A percentile compares a stretch with the other conserved stretches of the same genome.
phyloP scores from a whole-genome alignment of 2,888 invertebrate genomes.

The Pammene fasciana region DNA sequence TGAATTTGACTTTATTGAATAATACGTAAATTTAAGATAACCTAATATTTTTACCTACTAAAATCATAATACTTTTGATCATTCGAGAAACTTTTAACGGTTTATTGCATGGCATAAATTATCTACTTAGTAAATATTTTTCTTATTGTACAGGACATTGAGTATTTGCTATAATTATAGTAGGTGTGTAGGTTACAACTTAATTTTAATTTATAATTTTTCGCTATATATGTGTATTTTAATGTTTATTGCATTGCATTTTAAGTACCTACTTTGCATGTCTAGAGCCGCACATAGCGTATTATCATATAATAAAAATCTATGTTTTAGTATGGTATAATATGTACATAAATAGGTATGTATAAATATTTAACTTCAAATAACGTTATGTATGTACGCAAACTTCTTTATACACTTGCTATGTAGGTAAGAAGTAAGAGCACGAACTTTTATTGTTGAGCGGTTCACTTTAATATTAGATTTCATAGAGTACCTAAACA shows the following conservation, averaged over 20 bases:
- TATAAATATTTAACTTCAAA: no score
- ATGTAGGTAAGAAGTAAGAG: neutral
- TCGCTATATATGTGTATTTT: constrained; percentile 28
- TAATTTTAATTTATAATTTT: neutral
- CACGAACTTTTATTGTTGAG: no score
- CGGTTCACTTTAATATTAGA: no score
- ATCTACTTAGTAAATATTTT: neutral
- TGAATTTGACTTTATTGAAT: no score
- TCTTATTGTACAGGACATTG: neutral
- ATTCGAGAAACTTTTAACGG: constrained; percentile 4
- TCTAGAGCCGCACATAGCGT: neutral
- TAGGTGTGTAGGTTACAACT: neutral
- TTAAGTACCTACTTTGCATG: constrained; percentile 6
- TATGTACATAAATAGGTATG: no score
- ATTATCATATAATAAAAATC: neutral
- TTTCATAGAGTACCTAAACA: no score
- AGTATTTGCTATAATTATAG: neutral
- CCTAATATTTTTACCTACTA: neutral
- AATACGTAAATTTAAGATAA: no score
- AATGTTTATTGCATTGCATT: constrained; percentile 4
- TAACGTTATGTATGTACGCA: no score
- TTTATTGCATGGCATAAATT: constrained; percentile 24
- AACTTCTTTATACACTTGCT: neutral
- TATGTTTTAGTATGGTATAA: neutral
- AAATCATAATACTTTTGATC: constrained; percentile 21